A percentile compares a stretch with the other conserved stretches of the same genome.
Evolutionary conservation across 2,113 vertebrate genomes (phyloP).

Genomic region (Potamarius usumacintae): DNA sequence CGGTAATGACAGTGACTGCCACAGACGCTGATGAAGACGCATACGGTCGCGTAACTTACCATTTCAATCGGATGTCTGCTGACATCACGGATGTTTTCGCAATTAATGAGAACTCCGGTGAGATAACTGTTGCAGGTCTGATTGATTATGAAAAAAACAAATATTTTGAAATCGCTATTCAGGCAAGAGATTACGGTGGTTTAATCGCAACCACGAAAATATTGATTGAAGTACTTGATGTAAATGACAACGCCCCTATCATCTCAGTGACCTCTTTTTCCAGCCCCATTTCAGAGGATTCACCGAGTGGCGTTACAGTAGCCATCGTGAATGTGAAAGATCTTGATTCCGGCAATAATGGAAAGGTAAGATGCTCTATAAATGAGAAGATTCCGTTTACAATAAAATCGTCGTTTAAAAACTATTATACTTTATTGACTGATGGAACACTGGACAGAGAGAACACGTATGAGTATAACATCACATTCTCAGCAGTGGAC

Average conservation of each 20-base stretch:
- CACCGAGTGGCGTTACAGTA: background rate
- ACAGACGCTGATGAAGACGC: slow-evolving; percentile 69
- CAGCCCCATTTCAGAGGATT: slow-evolving; percentile 47
- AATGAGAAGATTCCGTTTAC: slow-evolving; percentile 46
- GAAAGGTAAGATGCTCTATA: slow-evolving; percentile 47
- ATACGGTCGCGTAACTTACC: slow-evolving; percentile 63
- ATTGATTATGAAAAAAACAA: slow-evolving; percentile 70
- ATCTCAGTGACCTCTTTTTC: slow-evolving; percentile 46
- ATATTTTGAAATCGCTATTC: slow-evolving; percentile 64
- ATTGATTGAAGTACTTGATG: slow-evolving; percentile 62
- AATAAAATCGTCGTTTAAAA: slow-evolving; percentile 46
- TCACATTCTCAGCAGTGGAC: slow-evolving; percentile 50
- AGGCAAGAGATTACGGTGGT: slow-evolving; percentile 66
- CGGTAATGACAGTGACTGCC: slow-evolving; percentile 61
- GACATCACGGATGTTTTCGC: slow-evolving; percentile 54
- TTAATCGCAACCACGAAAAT: slow-evolving; percentile 32
- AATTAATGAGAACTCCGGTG: slow-evolving; percentile 55
- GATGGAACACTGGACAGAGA: slow-evolving; percentile 55
- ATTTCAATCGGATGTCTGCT: slow-evolving; percentile 60
- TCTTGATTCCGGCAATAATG: slow-evolving; percentile 58
- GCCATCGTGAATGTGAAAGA: slow-evolving; percentile 57
- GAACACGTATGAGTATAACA: slow-evolving; percentile 48
- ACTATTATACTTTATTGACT: slow-evolving; percentile 55
- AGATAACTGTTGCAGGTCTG: slow-evolving; percentile 52
- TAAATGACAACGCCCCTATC: slow-evolving; percentile 72